These are phyloP conservation scores for Lepetodrilus schrolli DNA, from an alignment of 2,888 invertebrate species.

Conservation along the genomic window DNA sequence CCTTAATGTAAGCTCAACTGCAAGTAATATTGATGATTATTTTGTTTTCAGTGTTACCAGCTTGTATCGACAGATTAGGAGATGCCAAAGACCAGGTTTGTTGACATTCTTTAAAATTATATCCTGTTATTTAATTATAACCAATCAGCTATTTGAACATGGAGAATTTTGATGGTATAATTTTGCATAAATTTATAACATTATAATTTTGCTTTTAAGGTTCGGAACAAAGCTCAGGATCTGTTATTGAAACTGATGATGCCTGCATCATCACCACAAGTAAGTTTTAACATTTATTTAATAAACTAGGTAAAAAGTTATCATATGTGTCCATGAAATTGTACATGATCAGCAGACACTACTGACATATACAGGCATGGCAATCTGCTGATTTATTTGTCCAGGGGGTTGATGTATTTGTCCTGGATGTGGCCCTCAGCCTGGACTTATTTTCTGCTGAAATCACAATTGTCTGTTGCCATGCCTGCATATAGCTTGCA, in stretches of 20 bases:
- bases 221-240: conserved; percentile 84
- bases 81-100: conserved; percentile 78
- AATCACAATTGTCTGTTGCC: too few relatives aligned
- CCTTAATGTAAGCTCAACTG: neutral
- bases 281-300: too few relatives aligned
- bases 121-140: too few relatives aligned
- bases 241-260: conserved; percentile 84
- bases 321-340: too few relatives aligned
- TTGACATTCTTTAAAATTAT: conserved; percentile 77
- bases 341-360: too few relatives aligned
- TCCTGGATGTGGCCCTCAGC: neutral
- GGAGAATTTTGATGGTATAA: neutral
- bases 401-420: neutral
- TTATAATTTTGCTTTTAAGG: conserved; percentile 72
- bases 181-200: neutral
- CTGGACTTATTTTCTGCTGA: too few relatives aligned
- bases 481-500: too few relatives aligned
- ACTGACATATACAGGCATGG: too few relatives aligned
- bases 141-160: too few relatives aligned
- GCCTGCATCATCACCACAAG: conserved; percentile 80
- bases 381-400: too few relatives aligned
- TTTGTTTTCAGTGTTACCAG: conserved; percentile 66
- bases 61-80: conserved; percentile 74
- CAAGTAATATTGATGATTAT: too few relatives aligned
- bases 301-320: too few relatives aligned